Percentiles rank a stretch among this genome's conserved stretches.
Evolutionary conservation across 2,888 invertebrate species (phyloP).

Genomic region (Cantharis rustica): DNA sequence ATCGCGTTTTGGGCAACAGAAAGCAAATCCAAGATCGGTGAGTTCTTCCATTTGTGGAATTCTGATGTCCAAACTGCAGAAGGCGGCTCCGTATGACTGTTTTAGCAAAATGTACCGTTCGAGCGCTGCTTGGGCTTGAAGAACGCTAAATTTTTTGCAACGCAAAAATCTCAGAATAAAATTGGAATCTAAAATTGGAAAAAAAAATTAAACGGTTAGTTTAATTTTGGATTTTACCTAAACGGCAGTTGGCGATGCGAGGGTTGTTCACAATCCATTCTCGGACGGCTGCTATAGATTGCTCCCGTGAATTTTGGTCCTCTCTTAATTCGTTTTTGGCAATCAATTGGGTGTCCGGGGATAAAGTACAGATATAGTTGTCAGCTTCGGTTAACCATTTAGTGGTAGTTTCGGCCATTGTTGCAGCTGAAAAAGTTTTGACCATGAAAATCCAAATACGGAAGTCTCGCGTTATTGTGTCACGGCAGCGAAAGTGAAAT

Average conservation of each 20-base stretch:
- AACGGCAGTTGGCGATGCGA: conserved; percentile 68
- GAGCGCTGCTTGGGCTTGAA: conserved; percentile 76
- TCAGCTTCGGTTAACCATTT: conserved; percentile 67
- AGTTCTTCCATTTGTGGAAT: conserved; percentile 74
- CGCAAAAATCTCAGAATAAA: conserved; percentile 78
- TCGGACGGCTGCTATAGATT: conserved; percentile 69
- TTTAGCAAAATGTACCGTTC: conserved; percentile 78
- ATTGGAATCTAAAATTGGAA: conserved; percentile 63
- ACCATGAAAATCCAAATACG: background rate
- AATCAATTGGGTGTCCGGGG: conserved; percentile 65
- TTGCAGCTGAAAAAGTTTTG: conserved; percentile 5
- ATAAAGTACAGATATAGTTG: conserved; percentile 66
- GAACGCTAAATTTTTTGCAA: conserved; percentile 80
- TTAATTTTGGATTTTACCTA: conserved; percentile 60
- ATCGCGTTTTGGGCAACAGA: conserved; percentile 79
- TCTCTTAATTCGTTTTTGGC: conserved; percentile 73
- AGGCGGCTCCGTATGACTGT: conserved; percentile 76
- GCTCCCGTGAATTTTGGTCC: conserved; percentile 66
- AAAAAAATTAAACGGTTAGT: too few relatives aligned
- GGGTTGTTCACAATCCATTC: conserved; percentile 75
- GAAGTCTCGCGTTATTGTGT: background rate
- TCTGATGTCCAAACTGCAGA: conserved; percentile 73
- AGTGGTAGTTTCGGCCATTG: conserved; percentile 39
- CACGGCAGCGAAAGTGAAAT: conserved; percentile 21
- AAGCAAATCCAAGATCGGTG: conserved; percentile 74